Conservation (phyloP, 2,888 invertebrate genomes). For the Camptogramma bilineatum region DNA sequence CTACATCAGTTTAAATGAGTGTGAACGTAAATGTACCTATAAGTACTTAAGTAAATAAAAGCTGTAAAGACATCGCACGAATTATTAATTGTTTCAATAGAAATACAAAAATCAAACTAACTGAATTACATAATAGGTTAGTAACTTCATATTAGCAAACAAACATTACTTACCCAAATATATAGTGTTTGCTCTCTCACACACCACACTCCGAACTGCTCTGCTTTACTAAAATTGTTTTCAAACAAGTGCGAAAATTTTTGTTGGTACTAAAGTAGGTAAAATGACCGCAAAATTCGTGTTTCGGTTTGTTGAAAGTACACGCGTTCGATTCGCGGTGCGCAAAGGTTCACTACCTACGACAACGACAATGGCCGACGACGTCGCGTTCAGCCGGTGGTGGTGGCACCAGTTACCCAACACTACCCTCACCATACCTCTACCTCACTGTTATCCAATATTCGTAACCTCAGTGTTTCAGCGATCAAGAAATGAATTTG, state of each 20-base stretch:
- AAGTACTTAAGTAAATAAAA: constrained; percentile 4
- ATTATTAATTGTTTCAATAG: not conserved
- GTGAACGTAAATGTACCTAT: not conserved
- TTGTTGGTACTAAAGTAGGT: not conserved
- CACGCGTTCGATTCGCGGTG: constrained; percentile 41
- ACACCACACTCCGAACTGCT: constrained; percentile 7
- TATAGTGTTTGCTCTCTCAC: constrained; percentile 30
- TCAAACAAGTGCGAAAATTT: not conserved
- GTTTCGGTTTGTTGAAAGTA: constrained; percentile 6
- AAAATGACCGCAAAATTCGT: constrained; percentile 12
- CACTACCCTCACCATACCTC: constrained; percentile 48
- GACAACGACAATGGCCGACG: constrained; percentile 25
- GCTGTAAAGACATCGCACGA: too few species aligned
- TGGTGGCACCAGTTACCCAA: constrained; percentile 48
- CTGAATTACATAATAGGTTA: constrained; percentile 51
- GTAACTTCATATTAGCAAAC: constrained; percentile 46
- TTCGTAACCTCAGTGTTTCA: constrained; percentile 22
- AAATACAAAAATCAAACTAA: constrained; percentile 36
- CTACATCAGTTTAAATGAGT: not conserved
- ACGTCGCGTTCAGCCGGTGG: constrained; percentile 26
- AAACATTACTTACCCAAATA: constrained; percentile 47
- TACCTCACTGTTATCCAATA: constrained; percentile 39
- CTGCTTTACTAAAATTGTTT: not conserved
- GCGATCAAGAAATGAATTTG: not conserved
- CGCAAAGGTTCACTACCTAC: constrained; percentile 43